These are phyloP conservation scores for Melanotaenia pygmaea DNA, from an alignment of 2,797 vertebrate genomes.

Conservation along the genomic window DNA sequence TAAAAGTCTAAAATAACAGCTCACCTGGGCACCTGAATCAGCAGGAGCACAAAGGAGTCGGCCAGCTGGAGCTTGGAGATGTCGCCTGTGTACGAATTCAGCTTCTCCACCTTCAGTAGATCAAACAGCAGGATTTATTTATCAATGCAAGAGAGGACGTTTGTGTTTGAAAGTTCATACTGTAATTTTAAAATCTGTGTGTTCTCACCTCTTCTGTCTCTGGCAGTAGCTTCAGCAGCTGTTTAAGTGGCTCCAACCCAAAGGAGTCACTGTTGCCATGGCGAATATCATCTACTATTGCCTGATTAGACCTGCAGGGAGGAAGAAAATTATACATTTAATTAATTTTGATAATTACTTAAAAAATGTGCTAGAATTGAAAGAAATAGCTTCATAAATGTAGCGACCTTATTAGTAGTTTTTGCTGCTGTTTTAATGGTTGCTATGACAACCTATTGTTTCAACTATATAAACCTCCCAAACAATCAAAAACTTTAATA, in stretches of 20 bases:
- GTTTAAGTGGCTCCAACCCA: slow-evolving; percentile 86
- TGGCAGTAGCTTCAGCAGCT: slow-evolving; percentile 92
- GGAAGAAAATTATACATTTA: neutral
- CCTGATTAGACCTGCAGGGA: slow-evolving; percentile 84
- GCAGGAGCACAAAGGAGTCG: slow-evolving; percentile 89
- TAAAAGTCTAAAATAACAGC: neutral
- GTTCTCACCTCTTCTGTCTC: slow-evolving; percentile 89
- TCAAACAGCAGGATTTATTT: neutral
- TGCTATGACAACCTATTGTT: no score
- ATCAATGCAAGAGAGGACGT: no score
- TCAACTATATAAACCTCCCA: no score
- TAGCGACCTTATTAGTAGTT: neutral
- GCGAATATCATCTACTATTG: slow-evolving; percentile 88
- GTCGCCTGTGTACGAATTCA: slow-evolving; percentile 87
- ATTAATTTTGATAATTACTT: neutral
- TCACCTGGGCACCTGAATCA: slow-evolving; percentile 94
- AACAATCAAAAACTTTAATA: no score
- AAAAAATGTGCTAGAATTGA: neutral
- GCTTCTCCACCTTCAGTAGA: slow-evolving; percentile 85
- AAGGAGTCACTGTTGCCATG: slow-evolving; percentile 86
- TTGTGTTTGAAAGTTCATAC: neutral
- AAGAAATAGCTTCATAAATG: neutral
- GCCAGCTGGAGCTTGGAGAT: slow-evolving; percentile 87
- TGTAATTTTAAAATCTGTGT: neutral
- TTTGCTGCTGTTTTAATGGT: no score